phyloP scores from a whole-genome alignment of 2,113 vertebrate species.

The Mesocricetus auratus region DNA sequence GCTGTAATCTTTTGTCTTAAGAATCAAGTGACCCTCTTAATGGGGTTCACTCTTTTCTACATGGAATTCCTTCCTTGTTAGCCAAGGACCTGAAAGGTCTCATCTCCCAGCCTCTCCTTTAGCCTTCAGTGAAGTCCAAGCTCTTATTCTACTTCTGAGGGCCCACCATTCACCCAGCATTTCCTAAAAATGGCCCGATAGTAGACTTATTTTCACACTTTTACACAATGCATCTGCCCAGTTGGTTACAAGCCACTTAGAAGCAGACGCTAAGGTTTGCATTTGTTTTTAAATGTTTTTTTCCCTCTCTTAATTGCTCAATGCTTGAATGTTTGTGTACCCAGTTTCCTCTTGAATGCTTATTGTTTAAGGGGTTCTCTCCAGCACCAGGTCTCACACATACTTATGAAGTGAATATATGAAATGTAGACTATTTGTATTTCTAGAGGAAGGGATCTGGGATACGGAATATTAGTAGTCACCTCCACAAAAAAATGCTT shows the following conservation, averaged over 20 bases:
- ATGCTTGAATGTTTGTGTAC: not conserved
- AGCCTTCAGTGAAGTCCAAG: rapidly evolving
- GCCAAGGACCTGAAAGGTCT: not conserved
- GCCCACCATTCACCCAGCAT: not conserved
- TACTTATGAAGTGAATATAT: constrained; percentile 33
- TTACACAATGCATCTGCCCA: not conserved
- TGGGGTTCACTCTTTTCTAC: not conserved
- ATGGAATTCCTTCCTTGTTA: not conserved
- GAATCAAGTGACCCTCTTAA: not conserved
- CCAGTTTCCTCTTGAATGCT: not conserved
- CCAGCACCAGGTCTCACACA: not conserved
- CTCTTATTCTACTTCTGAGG: too few species aligned
- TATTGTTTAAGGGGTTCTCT: not conserved
- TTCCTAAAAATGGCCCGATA: rapidly evolving
- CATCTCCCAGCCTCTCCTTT: not conserved
- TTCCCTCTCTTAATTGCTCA: constrained; percentile 39
- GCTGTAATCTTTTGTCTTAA: not conserved
- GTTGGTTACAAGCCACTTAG: not conserved
- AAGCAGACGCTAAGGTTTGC: not conserved
- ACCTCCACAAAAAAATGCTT: not conserved
- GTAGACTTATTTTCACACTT: not conserved
- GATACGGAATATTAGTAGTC: constrained; percentile 39
- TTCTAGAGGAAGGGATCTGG: constrained; percentile 62
- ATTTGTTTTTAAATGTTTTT: constrained; percentile 34
- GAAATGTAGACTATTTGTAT: constrained; percentile 52